Evolutionary conservation across 2,113 vertebrate genomes (phyloP).

Genomic region (Hippocampus abdominalis): DNA sequence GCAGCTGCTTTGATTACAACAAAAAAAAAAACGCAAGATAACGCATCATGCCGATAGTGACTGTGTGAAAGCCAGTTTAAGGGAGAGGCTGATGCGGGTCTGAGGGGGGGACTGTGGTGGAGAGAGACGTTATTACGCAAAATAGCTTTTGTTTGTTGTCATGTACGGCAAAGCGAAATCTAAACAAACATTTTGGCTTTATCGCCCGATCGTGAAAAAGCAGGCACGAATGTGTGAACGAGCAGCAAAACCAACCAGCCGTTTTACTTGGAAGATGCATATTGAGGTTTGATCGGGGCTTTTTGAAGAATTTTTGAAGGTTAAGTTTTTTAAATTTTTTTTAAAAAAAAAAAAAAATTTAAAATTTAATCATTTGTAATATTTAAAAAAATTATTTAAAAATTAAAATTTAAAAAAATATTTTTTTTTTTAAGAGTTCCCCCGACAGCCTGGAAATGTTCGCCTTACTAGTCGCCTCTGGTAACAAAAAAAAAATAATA

Average conservation of each 20-base stretch:
- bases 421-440: too few species aligned
- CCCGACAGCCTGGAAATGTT: too few species aligned
- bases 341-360: too few species aligned
- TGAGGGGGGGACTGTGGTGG: slow-evolving; percentile 27
- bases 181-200: slow-evolving; percentile 34
- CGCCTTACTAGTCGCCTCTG: too few species aligned
- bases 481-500: too few species aligned
- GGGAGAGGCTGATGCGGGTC: slow-evolving; percentile 48
- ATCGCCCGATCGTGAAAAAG: slow-evolving; percentile 20
- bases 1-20: slow-evolving; percentile 58
- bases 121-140: slow-evolving; percentile 10
- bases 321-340: too few species aligned
- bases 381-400: too few species aligned
- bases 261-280: background rate
- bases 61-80: slow-evolving; percentile 10
- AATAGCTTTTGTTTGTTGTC: slow-evolving; percentile 21
- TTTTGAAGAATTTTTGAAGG: too few species aligned
- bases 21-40: slow-evolving; percentile 8
- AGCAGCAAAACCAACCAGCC: slow-evolving; percentile 1
- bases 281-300: too few species aligned
- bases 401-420: too few species aligned
- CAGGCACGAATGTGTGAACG: slow-evolving; percentile 7
- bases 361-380: too few species aligned
- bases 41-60: slow-evolving; percentile 40
- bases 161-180: slow-evolving; percentile 45